Evolutionary conservation across 2,888 invertebrate genomes (phyloP).

Genomic region (Drosophila tripunctata): DNA sequence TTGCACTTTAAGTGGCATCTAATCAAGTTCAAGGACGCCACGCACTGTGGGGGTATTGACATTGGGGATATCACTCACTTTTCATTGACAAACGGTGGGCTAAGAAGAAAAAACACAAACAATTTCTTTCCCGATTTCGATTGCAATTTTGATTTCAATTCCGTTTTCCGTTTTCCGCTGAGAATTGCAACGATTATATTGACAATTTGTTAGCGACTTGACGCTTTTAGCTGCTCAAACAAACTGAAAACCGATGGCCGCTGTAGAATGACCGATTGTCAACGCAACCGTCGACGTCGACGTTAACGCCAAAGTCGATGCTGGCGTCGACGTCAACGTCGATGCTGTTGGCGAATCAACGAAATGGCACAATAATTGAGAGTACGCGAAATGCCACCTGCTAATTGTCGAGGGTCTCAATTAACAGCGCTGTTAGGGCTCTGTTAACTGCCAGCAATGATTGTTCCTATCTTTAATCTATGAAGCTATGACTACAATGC

Average conservation of each 20-base stretch:
- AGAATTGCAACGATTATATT: constrained; percentile 3
- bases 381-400: neutral
- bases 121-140: neutral
- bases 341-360: constrained; percentile 18
- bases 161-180: neutral
- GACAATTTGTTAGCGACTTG: constrained; percentile 9
- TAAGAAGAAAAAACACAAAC: neutral
- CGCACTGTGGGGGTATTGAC: constrained; percentile 24
- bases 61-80: constrained; percentile 9
- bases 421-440: constrained; percentile 13
- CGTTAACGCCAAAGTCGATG: neutral
- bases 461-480: neutral
- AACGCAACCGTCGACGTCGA: neutral
- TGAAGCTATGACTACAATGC: neutral
- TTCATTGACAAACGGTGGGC: constrained; percentile 1
- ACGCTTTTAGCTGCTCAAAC: constrained; percentile 43
- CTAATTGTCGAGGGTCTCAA: neutral
- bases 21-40: constrained; percentile 47
- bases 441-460: constrained; percentile 28
- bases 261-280: constrained; percentile 8
- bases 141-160: constrained; percentile 9
- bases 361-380: constrained; percentile 20
- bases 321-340: neutral
- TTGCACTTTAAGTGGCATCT: constrained; percentile 38
- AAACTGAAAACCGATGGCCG: constrained; percentile 38